phyloP scores from a whole-genome alignment of 2,113 vertebrate genomes.

The Gambusia holbrooki region DNA sequence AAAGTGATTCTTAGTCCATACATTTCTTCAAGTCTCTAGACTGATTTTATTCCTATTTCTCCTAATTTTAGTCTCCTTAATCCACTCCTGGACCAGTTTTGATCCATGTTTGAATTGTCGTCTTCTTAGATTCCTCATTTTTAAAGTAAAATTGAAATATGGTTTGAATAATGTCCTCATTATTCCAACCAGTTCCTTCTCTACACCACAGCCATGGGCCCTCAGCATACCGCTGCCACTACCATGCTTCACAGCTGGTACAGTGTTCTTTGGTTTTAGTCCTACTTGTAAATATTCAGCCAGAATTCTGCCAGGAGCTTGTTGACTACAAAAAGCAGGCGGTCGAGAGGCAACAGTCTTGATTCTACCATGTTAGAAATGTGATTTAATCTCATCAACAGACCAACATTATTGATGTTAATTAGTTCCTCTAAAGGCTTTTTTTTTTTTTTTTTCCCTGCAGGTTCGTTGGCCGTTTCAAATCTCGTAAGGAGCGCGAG shows the following conservation, averaged over 20 bases:
- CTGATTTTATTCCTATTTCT: not conserved
- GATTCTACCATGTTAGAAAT: no score
- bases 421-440: not conserved
- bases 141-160: no score
- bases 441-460: not conserved
- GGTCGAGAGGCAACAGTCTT: no score
- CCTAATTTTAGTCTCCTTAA: not conserved
- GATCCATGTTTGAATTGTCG: not conserved
- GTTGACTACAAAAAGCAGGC: no score
- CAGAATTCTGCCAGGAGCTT: no score
- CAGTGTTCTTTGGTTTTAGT: no score
- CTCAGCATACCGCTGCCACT: no score
- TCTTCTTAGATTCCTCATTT: not conserved
- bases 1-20: not conserved
- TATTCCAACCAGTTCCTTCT: no score
- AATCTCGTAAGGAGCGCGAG: constrained; percentile 97
- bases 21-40: not conserved
- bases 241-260: no score
- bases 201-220: no score
- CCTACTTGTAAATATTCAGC: no score
- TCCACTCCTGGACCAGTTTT: not conserved
- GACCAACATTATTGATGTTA: not conserved
- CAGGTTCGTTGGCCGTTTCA: constrained; percentile 97
- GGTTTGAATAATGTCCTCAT: no score
- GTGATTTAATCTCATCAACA: not conserved